Conservation (phyloP, 2,113 vertebrate genomes). For the Antennarius striatus region DNA sequence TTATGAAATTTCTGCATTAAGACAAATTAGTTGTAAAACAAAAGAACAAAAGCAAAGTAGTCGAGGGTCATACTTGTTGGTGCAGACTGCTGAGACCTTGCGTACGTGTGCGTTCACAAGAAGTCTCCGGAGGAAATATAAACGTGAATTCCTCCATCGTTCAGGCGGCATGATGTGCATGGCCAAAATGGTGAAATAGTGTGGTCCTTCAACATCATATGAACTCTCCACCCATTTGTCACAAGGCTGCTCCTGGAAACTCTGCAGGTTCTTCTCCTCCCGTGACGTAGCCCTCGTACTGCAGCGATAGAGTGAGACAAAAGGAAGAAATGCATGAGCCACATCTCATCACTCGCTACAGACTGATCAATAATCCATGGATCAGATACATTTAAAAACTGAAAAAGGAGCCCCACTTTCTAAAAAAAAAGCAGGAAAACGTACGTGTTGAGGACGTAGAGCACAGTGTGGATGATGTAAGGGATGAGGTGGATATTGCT, state of each 20-base stretch:
- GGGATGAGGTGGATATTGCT: constrained; percentile 99
- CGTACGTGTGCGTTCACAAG: constrained; percentile 87
- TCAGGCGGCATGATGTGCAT: constrained; percentile 92
- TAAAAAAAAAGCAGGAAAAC: constrained; percentile 41
- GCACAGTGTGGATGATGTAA: constrained; percentile 98
- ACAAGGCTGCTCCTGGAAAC: constrained; percentile 93
- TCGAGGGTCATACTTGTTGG: constrained; percentile 85
- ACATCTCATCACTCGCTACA: background rate
- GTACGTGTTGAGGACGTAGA: constrained; percentile 99
- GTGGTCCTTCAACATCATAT: constrained; percentile 94
- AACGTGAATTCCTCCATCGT: constrained; percentile 84
- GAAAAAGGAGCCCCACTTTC: too few relatives aligned
- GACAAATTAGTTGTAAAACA: background rate
- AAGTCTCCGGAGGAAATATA: constrained; percentile 89
- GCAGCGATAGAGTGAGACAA: constrained; percentile 7
- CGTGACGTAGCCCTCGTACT: constrained; percentile 95
- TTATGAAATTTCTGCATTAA: background rate
- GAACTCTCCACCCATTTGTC: constrained; percentile 97
- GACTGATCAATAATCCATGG: too few relatives aligned
- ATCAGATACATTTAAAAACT: too few relatives aligned
- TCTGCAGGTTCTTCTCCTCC: constrained; percentile 97
- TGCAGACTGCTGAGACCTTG: constrained; percentile 86
- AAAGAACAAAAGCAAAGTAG: background rate
- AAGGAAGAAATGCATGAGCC: background rate
- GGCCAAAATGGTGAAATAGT: constrained; percentile 93